phyloP scores from a whole-genome alignment of 2,113 vertebrate genomes.

The Hymenochirus boettgeri region DNA sequence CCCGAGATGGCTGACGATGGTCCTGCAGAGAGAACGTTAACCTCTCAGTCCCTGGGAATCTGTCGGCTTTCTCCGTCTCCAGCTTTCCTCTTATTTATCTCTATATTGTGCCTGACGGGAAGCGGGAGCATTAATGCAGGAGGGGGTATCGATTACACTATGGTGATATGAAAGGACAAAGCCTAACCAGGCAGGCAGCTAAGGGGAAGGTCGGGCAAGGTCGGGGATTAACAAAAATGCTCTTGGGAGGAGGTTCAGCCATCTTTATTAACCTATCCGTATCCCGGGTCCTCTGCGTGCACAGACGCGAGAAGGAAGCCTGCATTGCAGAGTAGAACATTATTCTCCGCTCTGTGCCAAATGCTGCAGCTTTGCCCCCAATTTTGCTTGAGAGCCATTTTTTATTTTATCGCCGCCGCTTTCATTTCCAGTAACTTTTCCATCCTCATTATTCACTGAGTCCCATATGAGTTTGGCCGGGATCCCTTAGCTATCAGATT shows the following conservation, averaged over 20 bases:
- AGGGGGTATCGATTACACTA: conserved; percentile 49
- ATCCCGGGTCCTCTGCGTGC: neutral
- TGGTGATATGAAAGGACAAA: conserved; percentile 53
- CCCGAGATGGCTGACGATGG: too few species aligned
- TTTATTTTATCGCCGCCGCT: neutral
- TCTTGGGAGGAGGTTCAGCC: conserved; percentile 32
- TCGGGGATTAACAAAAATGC: conserved; percentile 51
- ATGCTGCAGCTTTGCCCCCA: conserved; percentile 18
- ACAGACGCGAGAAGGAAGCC: conserved; percentile 2
- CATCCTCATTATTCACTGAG: conserved; percentile 10
- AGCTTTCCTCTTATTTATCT: conserved; percentile 14
- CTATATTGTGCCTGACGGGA: too few species aligned
- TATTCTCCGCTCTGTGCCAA: conserved; percentile 5
- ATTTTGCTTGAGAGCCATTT: conserved; percentile 18
- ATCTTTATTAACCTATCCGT: neutral
- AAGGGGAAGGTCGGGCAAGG: conserved; percentile 47
- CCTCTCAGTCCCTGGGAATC: neutral
- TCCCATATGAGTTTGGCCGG: conserved; percentile 5
- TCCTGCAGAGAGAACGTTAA: neutral
- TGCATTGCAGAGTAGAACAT: conserved; percentile 36
- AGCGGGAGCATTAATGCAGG: conserved; percentile 35
- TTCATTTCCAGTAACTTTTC: conserved; percentile 34
- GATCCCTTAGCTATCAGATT: conserved; percentile 6
- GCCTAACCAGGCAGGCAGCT: conserved; percentile 51
- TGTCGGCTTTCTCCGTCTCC: conserved; percentile 4